These are phyloP conservation scores for Dysidea cf. avara DNA, from an alignment of 37 sponge, comb jelly and placozoan genomes.

Conservation along the genomic window DNA sequence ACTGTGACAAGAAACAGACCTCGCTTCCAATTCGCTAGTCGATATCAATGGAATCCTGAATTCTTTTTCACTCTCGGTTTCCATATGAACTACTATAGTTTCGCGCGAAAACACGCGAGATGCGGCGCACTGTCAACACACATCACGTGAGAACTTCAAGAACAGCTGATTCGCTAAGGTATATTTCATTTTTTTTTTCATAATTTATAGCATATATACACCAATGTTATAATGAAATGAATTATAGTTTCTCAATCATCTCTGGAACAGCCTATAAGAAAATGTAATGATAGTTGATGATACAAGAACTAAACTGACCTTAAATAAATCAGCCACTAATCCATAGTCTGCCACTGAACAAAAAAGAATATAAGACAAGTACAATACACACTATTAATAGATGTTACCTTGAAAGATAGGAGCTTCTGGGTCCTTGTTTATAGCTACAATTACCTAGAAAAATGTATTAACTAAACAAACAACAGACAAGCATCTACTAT, in stretches of 20 bases:
- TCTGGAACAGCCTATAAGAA: slow-evolving; percentile 86
- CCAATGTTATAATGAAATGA: too few relatives aligned
- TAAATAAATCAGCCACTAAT: slow-evolving; percentile 97
- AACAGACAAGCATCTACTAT: neutral
- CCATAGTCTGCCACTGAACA: slow-evolving; percentile 93
- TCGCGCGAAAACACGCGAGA: too few relatives aligned
- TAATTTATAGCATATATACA: slow-evolving; percentile 3
- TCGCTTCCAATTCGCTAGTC: too few relatives aligned
- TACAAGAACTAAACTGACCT: slow-evolving; percentile 42
- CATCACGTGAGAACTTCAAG: too few relatives aligned
- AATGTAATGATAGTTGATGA: neutral
- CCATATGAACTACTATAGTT: too few relatives aligned
- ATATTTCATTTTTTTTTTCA: too few relatives aligned
- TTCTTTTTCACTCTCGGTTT: too few relatives aligned
- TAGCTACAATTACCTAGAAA: slow-evolving; percentile 91
- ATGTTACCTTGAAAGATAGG: slow-evolving; percentile 95
- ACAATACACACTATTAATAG: neutral
- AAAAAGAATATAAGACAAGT: neutral
- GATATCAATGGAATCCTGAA: too few relatives aligned
- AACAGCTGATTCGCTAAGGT: too few relatives aligned
- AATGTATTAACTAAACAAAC: neutral
- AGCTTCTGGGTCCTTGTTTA: slow-evolving; percentile 98
- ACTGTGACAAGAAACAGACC: too few relatives aligned
- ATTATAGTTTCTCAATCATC: slow-evolving; percentile 68
- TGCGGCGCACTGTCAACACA: too few relatives aligned